These are phyloP conservation scores for Ptychadena robeensis DNA, from an alignment of 2,797 vertebrate species.

Conservation along the genomic window DNA sequence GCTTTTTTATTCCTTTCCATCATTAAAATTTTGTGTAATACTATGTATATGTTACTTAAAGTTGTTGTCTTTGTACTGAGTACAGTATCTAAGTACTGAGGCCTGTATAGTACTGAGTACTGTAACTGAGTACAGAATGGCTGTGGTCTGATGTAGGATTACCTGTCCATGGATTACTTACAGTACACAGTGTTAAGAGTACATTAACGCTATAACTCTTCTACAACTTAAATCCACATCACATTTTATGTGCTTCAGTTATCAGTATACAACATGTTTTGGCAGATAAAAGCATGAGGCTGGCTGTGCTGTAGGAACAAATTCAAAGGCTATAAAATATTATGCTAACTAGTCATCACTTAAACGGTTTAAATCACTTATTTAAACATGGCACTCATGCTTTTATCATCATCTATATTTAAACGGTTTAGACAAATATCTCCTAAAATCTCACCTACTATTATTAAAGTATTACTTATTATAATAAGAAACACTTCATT, in stretches of 20 bases:
- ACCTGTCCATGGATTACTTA: no score
- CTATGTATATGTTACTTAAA: no score
- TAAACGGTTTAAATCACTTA: conserved; percentile 11
- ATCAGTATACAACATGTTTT: conserved; percentile 36
- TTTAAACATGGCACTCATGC: background rate
- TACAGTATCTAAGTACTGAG: no score
- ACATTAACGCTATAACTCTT: conserved; percentile 1
- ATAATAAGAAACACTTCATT: conserved; percentile 65
- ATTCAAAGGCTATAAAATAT: conserved; percentile 35
- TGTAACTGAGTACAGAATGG: no score
- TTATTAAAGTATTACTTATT: conserved; percentile 45
- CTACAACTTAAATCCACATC: conserved; percentile 8
- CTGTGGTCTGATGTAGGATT: no score
- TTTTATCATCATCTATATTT: conserved; percentile 17
- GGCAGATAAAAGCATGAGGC: conserved; percentile 14
- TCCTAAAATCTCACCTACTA: conserved; percentile 41
- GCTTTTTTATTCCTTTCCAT: no score
- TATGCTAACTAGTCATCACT: conserved; percentile 35
- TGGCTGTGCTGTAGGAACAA: conserved; percentile 6
- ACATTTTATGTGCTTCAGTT: conserved; percentile 27
- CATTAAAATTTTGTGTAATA: no score
- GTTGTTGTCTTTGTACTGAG: no score
- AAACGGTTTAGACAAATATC: conserved; percentile 18
- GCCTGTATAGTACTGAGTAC: no score
- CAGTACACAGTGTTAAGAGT: background rate